Percentiles rank a stretch among this genome's conserved stretches.
Evolutionary conservation across 2,888 invertebrate species (phyloP).

Genomic region (Drosophila merina): DNA sequence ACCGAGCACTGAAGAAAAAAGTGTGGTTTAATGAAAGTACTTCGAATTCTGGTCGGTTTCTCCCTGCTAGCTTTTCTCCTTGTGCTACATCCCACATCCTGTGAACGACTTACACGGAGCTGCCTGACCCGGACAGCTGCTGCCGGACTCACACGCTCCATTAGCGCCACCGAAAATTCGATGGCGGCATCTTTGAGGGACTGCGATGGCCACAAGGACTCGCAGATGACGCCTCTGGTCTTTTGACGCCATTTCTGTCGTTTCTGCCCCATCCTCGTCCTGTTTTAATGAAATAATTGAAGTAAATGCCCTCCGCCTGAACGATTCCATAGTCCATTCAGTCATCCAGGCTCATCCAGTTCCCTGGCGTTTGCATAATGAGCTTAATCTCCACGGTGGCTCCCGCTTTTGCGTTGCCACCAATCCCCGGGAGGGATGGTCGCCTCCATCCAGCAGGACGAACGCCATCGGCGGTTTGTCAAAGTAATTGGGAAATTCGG

Average conservation of each 20-base stretch:
- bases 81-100: constrained; percentile 5
- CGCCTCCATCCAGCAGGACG: constrained; percentile 10
- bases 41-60: no score
- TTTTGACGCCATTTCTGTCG: constrained; percentile 14
- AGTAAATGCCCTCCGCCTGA: constrained; percentile 57
- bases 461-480: constrained; percentile 40
- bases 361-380: constrained; percentile 45
- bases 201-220: constrained; percentile 17
- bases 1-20: constrained; percentile 11
- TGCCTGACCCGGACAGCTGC: constrained; percentile 42
- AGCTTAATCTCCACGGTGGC: constrained; percentile 32
- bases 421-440: not conserved
- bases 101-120: constrained; percentile 60
- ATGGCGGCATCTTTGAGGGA: constrained; percentile 32
- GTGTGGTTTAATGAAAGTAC: no score
- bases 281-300: constrained; percentile 71
- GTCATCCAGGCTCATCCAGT: constrained; percentile 6
- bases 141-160: constrained; percentile 75
- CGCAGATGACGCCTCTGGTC: constrained; percentile 49
- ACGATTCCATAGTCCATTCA: constrained; percentile 24
- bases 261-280: not conserved
- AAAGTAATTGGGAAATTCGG: constrained; percentile 48
- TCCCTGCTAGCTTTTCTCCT: not conserved
- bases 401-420: not conserved
- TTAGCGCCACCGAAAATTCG: constrained; percentile 65